These are phyloP conservation scores for Danio albolineatus DNA, from an alignment of 2,797 vertebrate genomes.

Conservation along the genomic window DNA sequence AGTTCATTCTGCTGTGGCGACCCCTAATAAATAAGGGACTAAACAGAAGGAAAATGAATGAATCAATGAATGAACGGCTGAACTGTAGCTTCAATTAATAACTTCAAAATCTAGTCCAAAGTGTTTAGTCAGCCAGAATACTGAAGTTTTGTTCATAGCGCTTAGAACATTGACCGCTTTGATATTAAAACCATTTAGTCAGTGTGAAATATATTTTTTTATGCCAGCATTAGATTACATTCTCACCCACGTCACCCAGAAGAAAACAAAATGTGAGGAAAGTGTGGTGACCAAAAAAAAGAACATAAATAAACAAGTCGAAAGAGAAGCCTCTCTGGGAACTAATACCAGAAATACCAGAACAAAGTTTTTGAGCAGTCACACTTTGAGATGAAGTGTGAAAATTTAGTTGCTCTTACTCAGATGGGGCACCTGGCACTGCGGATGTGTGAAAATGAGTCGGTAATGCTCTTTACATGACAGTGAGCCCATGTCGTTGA, in stretches of 20 bases:
- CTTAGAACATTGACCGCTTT: too few species aligned
- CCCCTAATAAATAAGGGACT: too few species aligned
- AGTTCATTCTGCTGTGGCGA: too few species aligned
- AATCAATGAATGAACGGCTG: too few species aligned
- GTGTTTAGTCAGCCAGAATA: too few species aligned
- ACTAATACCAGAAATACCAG: conserved; percentile 25
- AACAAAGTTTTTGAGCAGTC: conserved; percentile 55
- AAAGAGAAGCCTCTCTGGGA: conserved; percentile 24
- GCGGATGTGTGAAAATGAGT: conserved; percentile 58
- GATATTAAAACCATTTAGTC: neutral
- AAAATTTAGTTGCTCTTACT: conserved; percentile 48
- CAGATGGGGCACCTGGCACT: conserved; percentile 50
- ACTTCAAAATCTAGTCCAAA: too few species aligned
- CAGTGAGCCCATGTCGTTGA: conserved; percentile 42
- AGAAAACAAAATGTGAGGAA: conserved; percentile 39
- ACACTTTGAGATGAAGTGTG: conserved; percentile 34
- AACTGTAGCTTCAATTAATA: too few species aligned
- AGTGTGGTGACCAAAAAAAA: conserved; percentile 8
- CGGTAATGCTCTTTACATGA: conserved; percentile 44
- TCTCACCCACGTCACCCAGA: conserved; percentile 24
- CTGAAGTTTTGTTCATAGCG: too few species aligned
- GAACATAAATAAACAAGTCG: conserved; percentile 25
- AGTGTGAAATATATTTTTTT: conserved; percentile 1
- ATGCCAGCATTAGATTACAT: conserved; percentile 7
- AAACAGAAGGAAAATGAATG: too few species aligned